Base-by-base conservation (phyloP, 1,140 invertebrate species). In the Metaphire vulgaris region DNA sequence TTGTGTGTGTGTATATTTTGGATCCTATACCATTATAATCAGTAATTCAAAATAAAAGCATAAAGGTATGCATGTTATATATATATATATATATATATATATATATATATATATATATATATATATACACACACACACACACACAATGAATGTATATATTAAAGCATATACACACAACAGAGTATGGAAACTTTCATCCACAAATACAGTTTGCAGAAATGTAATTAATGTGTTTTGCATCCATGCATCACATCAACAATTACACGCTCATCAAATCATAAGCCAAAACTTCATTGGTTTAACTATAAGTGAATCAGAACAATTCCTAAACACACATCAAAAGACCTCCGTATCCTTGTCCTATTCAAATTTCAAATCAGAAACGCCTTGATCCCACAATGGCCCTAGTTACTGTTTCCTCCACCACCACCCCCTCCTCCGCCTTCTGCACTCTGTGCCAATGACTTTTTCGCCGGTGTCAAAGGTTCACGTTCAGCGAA, bases 401-500 rank as follows among this genome's bases (percentile, higher is more conserved):
- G 15, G 16, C 34, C 71, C n/a, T 34, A 32, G 28, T 34, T 33
- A 1, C 71, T 33, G 6, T 16, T 26, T 2, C 33, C 33, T 21
- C 33, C 33, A 32, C 71, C 2, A 31, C 2, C 1, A 1, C 14
- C 16, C n/a, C 41, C n/a, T 1, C 41, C 72, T 28, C 28, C 72
- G 30, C 41, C 32, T 34, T 26, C 72, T 1, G 32, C 72, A 16
- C 31, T 1, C 32, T 1, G 30, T 56, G 41, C 41, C 6, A 21
- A 6, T 56, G 41, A 21, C 21, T 56, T 21, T 21, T 56, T 56
- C 6, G 41, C 41, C 6, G 41, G 41, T 56, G 41, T 56, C 21
- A 34, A 76, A 28, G 30, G 26, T 33, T n/a, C 69, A n/a, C 64
- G 30, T 33, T 84, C 84, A 31, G 80, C 79, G 80, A 83, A 85